Evolutionary conservation across 2,113 vertebrate genomes (phyloP), one percentile per base, ranked within the genome.

Genomic region (Saiga tatarica): DNA sequence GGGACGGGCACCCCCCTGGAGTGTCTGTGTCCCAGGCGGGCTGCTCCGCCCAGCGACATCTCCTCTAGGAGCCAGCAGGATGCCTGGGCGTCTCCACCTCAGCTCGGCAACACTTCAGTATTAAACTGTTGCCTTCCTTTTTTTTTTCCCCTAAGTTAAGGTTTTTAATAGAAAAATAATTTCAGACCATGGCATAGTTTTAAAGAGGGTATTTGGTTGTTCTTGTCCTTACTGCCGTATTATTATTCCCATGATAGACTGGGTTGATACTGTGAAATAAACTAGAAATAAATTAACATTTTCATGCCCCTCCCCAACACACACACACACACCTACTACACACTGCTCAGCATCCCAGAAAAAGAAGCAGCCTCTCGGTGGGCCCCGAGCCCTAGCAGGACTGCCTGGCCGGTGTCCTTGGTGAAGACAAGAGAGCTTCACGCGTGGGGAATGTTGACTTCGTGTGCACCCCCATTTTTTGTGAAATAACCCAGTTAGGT

Each of bases 211-310:
- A 6, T 30, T 36, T 15, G 30, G 26, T 21, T 28, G 45, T 92
- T 91, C 52, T 62, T 45, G 26, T 76, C 21, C 8, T 4, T 39
- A 9, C 74, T 62, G 62, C 36, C 11, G 52, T 11, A 0, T 59
- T 8, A 0, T 14, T n/a, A 23, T 13, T 47, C n/a, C 83, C 19
- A 0, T 0, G 13, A n/a, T 0, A 23, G 87, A 53, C 95, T 25
- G n/a, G 45, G 74, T 36, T 60, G 76, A 89, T 55, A 88, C 96
- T 97, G 97, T 97, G 95, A 97, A 96, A 19, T 45, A 59, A 92
- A 33, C 67, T 59, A 12, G 30, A 45, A 16, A 28, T 6, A 3
- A 26, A 39, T n/a, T 14, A 39, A 55, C 52, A 5, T 39, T 39
- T 55, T 84, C n/a, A 39, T 26, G 52, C 23, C 52, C 81, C 30